A percentile compares a stretch with the other conserved stretches of the same genome.
Evolutionary conservation across 2,113 vertebrate species (phyloP).

Genomic region (Rhinogobius similis): DNA sequence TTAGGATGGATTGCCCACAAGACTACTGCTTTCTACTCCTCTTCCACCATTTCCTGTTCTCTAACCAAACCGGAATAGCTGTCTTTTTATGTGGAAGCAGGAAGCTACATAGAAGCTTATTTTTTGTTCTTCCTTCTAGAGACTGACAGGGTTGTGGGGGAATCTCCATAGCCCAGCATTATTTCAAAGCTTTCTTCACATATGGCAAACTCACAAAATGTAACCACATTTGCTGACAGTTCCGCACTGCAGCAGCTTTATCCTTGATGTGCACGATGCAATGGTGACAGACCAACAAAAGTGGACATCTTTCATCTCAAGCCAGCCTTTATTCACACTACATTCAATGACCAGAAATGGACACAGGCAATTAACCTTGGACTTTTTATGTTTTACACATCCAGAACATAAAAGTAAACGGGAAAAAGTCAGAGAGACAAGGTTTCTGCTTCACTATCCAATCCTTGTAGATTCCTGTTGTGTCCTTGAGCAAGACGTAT

Average conservation of each 20-base stretch:
- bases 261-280: constrained; percentile 32
- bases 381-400: no score
- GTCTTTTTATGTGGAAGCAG: constrained; percentile 32
- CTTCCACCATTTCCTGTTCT: constrained; percentile 15
- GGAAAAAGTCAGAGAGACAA: no score
- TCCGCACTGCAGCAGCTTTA: constrained; percentile 40
- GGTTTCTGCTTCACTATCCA: no score
- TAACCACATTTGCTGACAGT: constrained; percentile 49
- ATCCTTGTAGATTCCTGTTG: no score
- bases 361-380: background rate
- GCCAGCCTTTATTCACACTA: background rate
- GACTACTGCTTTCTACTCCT: constrained; percentile 1
- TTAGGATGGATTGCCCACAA: constrained; percentile 50
- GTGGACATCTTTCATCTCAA: constrained; percentile 8
- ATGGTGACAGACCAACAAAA: background rate
- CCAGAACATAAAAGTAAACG: no score
- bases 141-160: constrained; percentile 30
- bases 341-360: background rate
- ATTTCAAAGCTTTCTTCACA: constrained; percentile 30
- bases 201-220: constrained; percentile 48
- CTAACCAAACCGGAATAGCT: constrained; percentile 26
- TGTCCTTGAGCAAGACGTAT: no score
- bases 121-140: constrained; percentile 21
- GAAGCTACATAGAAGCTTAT: constrained; percentile 13
- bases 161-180: constrained; percentile 21